These are phyloP conservation scores for Rhineura floridana DNA, from an alignment of 2,113 vertebrate species.

Conservation along the genomic window DNA sequence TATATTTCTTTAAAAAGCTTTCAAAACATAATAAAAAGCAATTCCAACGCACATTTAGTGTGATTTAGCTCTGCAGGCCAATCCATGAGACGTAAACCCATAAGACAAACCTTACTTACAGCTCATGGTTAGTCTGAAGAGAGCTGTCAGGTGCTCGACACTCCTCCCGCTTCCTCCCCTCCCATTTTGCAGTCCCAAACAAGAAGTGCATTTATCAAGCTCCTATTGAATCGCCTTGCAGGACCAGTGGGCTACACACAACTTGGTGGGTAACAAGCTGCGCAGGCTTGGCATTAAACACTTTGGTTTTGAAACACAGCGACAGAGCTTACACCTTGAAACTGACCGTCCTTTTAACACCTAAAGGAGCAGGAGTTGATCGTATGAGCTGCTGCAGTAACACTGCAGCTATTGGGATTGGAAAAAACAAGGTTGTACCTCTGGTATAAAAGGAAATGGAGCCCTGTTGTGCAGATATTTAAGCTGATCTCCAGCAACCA, in stretches of 20 bases:
- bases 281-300: neutral
- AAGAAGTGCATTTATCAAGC: neutral
- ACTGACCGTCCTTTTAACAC: neutral
- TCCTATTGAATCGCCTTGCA: neutral
- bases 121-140: neutral
- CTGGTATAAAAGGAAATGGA: neutral
- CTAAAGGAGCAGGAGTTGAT: neutral
- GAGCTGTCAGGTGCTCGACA: neutral
- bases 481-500: neutral
- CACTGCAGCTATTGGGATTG: neutral
- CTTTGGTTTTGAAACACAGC: neutral
- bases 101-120: too few species aligned
- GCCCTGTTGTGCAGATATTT: too few species aligned
- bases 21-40: too few species aligned
- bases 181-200: neutral
- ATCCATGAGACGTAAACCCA: too few species aligned
- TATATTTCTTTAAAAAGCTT: too few species aligned
- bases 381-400: too few species aligned
- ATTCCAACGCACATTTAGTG: too few species aligned
- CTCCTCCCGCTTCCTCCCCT: neutral
- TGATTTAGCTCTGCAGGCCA: too few species aligned
- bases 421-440: neutral
- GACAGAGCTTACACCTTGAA: neutral
- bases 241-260: neutral
- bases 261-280: neutral